phyloP scores from a whole-genome alignment of 2,888 invertebrate genomes.

The Drosophila histrio region DNA sequence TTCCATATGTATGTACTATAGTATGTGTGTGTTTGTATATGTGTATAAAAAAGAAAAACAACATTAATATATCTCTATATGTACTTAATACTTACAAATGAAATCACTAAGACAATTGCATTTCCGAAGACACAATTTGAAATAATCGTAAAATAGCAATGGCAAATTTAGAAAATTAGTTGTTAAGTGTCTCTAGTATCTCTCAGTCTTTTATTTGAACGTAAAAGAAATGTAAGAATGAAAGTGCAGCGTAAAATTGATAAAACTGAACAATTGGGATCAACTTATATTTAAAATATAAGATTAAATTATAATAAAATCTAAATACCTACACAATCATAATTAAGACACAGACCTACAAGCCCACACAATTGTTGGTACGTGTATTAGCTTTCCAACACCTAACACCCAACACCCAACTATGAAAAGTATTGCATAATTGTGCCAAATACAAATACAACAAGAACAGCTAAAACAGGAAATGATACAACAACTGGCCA shows the following conservation, averaged over 20 bases:
- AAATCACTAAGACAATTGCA: slow-evolving; percentile 56
- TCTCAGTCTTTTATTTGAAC: slow-evolving; percentile 57
- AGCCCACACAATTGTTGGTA: slow-evolving; percentile 30
- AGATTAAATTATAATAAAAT: slow-evolving; percentile 78
- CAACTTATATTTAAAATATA: slow-evolving; percentile 84
- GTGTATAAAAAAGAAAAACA: slow-evolving; percentile 77
- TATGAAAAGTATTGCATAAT: slow-evolving; percentile 57
- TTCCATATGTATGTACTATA: slow-evolving; percentile 40
- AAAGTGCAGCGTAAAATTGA: slow-evolving; percentile 76
- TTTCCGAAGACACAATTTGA: slow-evolving; percentile 42
- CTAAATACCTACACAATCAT: slow-evolving; percentile 46
- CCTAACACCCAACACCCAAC: too few relatives aligned
- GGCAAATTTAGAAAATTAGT: slow-evolving; percentile 35
- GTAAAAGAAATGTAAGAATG: slow-evolving; percentile 68
- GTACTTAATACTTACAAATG: slow-evolving; percentile 21
- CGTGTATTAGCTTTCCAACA: slow-evolving; percentile 12
- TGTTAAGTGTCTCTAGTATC: slow-evolving; percentile 54
- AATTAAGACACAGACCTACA: slow-evolving; percentile 33
- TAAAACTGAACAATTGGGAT: slow-evolving; percentile 85
- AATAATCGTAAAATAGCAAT: slow-evolving; percentile 48
- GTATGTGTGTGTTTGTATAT: slow-evolving; percentile 79
- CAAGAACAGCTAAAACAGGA: slow-evolving; percentile 22
- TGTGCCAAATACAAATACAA: slow-evolving; percentile 61
- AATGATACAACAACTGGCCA: slow-evolving; percentile 37
- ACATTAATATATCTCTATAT: slow-evolving; percentile 10